Conservation (phyloP, 2,888 invertebrate genomes). For the Pseudanteris insignis region DNA sequence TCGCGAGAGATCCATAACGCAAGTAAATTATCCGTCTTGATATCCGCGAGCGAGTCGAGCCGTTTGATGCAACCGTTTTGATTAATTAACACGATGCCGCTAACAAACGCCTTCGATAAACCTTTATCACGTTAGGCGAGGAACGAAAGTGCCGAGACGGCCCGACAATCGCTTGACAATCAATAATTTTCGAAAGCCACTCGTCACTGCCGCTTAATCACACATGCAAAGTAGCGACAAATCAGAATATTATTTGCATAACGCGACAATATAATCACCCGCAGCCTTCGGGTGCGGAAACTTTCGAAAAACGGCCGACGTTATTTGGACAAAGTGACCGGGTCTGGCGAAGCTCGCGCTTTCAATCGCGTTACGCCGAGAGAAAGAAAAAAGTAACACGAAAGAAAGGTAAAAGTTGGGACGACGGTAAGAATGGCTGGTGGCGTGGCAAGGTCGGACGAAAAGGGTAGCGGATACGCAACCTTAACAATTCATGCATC, state of each 20-base stretch:
- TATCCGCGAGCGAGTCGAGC: too few relatives aligned
- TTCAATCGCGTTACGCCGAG: constrained; percentile 10
- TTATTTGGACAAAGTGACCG: constrained; percentile 8
- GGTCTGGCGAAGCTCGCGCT: constrained; percentile 10
- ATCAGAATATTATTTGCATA: too few relatives aligned
- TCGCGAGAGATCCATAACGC: neutral
- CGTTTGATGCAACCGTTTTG: constrained; percentile 7
- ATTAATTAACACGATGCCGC: constrained; percentile 13
- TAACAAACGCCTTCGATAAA: constrained; percentile 7
- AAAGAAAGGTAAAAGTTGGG: too few relatives aligned
- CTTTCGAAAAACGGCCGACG: constrained; percentile 4
- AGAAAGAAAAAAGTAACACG: too few relatives aligned
- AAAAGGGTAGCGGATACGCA: too few relatives aligned
- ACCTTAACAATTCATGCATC: too few relatives aligned
- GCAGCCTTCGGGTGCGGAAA: neutral
- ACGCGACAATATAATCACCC: constrained; percentile 9
- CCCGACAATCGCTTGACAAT: constrained; percentile 2
- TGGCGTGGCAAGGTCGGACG: too few relatives aligned
- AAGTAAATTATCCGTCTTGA: constrained; percentile 1
- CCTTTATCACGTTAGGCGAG: constrained; percentile 1
- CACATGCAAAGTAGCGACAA: neutral
- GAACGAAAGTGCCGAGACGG: neutral
- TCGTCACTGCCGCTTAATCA: constrained; percentile 5
- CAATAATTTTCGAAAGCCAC: constrained; percentile 4
- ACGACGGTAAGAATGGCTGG: too few relatives aligned